phyloP scores from a whole-genome alignment of 2,888 invertebrate species.

The Tinea pellionella region DNA sequence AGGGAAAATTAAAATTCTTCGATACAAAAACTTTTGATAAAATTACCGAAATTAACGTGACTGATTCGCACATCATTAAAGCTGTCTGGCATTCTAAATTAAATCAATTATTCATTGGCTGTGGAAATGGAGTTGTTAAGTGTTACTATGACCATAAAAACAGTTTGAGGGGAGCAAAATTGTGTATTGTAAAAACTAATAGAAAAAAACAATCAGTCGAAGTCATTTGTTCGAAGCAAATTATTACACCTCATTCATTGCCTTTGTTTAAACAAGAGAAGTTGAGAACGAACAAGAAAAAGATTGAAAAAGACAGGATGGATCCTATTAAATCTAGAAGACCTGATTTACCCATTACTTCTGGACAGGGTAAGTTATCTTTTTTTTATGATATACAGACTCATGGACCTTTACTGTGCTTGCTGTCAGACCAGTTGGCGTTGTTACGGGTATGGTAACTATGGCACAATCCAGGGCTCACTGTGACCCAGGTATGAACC shows the following conservation, averaged over 20 bases:
- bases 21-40: constrained; percentile 80
- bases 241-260: constrained; percentile 95
- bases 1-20: constrained; percentile 82
- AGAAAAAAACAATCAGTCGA: constrained; percentile 86
- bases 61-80: constrained; percentile 87
- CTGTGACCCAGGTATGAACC: no score
- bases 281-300: constrained; percentile 87
- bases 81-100: constrained; percentile 96
- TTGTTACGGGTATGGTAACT: no score
- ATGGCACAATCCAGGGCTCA: no score
- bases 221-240: constrained; percentile 89
- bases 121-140: constrained; percentile 90
- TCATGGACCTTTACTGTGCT: no score
- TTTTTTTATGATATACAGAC: no score
- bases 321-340: constrained; percentile 86
- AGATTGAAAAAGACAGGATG: constrained; percentile 90
- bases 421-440: no score
- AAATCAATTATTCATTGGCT: constrained; percentile 95
- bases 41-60: constrained; percentile 80
- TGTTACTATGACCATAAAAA: constrained; percentile 90
- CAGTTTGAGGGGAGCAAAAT: constrained; percentile 90
- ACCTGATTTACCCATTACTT: constrained; percentile 89
- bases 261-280: constrained; percentile 95
- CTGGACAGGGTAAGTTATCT: constrained; percentile 76
- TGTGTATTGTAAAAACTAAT: constrained; percentile 86